Evolutionary conservation across 2,888 invertebrate genomes (phyloP), one percentile per base, ranked within the genome.

Genomic region (Aphrophora alni): DNA sequence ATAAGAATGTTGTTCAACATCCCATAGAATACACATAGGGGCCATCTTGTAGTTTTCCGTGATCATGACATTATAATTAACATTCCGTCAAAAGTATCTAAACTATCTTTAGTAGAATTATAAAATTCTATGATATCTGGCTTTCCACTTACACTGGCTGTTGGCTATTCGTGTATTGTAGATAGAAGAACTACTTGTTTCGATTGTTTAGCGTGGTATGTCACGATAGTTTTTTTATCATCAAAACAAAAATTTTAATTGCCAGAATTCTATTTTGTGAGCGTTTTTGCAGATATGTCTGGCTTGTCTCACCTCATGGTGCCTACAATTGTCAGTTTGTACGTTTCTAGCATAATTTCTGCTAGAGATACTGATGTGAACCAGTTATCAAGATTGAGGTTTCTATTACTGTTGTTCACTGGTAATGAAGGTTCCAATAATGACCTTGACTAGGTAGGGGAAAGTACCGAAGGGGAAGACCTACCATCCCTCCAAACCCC

Each of bases 71-170:
- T 75, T n/a, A 44, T 17, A 75, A 24, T 38, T 38, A 51, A 75
- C 51, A 75, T 75, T 75, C 38, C 38, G 17, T 75, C 75, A 75
- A 75, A 75, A 24, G 75, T 75, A 27, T 51, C 51, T 51, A 38
- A 24, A 51, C 51, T 51, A 75, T 25, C 44, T 75, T 75, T 75
- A 44, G 51, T 51, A 25, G 25, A 75, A 75, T 75, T 75, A 25
- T 75, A 75, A 51, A 17, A 38, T 75, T 75, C 75, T 25, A 75
- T 74, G 44, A 75, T 75, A 44, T 75, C 75, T 26, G 75, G 75
- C 27, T 75, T 75, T 26, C 25, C 75, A 75, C 75, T 44, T 38
- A 51, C 75, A 75, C 38, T 24, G 12, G 24, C 26, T 51, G 51
- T 75, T 75, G 25, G 24, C 27, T 75, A 24, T 51, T 75, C 25